Evolutionary conservation across 2,888 invertebrate species (phyloP).

Genomic region (Polydrusus tereticollis): DNA sequence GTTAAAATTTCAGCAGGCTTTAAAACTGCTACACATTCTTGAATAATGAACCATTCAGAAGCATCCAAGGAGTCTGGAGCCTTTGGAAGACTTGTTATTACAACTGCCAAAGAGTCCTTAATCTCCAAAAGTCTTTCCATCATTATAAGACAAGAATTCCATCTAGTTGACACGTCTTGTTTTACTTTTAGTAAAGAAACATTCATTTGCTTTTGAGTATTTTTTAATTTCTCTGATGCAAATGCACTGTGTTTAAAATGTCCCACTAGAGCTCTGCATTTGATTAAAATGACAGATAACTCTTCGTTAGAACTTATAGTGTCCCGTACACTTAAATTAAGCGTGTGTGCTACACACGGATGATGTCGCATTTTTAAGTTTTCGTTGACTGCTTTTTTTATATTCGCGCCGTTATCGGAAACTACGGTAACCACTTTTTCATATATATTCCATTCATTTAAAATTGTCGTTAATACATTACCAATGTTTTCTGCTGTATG

Average conservation of each 20-base stretch:
- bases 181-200: slow-evolving; percentile 3
- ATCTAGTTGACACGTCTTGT: slow-evolving; percentile 20
- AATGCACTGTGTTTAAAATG: slow-evolving; percentile 19
- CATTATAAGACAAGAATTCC: slow-evolving; percentile 32
- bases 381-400: too few relatives aligned
- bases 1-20: neutral
- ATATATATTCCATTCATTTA: slow-evolving; percentile 26
- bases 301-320: neutral
- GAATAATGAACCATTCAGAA: neutral
- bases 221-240: neutral
- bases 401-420: too few relatives aligned
- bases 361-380: slow-evolving; percentile 51
- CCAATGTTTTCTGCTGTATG: slow-evolving; percentile 43
- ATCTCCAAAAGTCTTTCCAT: slow-evolving; percentile 9
- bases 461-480: neutral
- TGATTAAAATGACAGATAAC: slow-evolving; percentile 2
- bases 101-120: too few relatives aligned
- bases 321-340: neutral
- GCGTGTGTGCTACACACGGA: slow-evolving; percentile 56
- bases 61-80: neutral
- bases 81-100: neutral
- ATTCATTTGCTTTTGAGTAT: neutral
- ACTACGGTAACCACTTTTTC: slow-evolving; percentile 53
- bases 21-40: neutral
- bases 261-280: slow-evolving; percentile 17